Conservation (phyloP, 2,797 vertebrate genomes). For the Falco biarmicus region DNA sequence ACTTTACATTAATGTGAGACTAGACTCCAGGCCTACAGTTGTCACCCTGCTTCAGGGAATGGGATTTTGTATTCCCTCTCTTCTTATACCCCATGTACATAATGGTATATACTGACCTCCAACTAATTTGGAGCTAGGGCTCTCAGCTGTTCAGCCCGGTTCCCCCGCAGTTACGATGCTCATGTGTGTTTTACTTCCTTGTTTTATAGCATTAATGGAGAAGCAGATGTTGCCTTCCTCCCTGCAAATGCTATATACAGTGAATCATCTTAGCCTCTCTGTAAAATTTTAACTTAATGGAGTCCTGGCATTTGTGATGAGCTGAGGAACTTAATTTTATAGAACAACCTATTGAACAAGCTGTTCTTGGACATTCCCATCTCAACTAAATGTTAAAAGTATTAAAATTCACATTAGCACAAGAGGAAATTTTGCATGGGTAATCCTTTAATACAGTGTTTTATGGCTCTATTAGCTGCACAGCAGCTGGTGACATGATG, state of each 20-base stretch:
- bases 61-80: neutral
- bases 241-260: slow-evolving; percentile 74
- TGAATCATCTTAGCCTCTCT: slow-evolving; percentile 84
- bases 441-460: slow-evolving; percentile 90
- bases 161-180: slow-evolving; percentile 6
- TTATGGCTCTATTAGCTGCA: slow-evolving; percentile 88
- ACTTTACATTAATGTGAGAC: neutral
- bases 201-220: slow-evolving; percentile 65
- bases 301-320: slow-evolving; percentile 88
- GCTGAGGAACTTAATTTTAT: slow-evolving; percentile 86
- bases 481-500: slow-evolving; percentile 88
- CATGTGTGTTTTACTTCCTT: slow-evolving; percentile 49
- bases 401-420: slow-evolving; percentile 89
- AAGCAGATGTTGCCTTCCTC: slow-evolving; percentile 79
- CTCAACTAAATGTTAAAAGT: slow-evolving; percentile 90
- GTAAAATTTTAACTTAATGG: slow-evolving; percentile 86
- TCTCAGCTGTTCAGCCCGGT: neutral
- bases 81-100: neutral
- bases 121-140: neutral
- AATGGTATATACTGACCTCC: neutral
- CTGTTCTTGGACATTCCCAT: slow-evolving; percentile 88
- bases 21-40: neutral
- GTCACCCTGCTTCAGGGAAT: neutral
- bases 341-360: slow-evolving; percentile 88
- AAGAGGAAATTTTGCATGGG: slow-evolving; percentile 88